These are phyloP conservation scores for Apamea epomidion DNA, from an alignment of 2,888 invertebrate genomes.

Conservation along the genomic window DNA sequence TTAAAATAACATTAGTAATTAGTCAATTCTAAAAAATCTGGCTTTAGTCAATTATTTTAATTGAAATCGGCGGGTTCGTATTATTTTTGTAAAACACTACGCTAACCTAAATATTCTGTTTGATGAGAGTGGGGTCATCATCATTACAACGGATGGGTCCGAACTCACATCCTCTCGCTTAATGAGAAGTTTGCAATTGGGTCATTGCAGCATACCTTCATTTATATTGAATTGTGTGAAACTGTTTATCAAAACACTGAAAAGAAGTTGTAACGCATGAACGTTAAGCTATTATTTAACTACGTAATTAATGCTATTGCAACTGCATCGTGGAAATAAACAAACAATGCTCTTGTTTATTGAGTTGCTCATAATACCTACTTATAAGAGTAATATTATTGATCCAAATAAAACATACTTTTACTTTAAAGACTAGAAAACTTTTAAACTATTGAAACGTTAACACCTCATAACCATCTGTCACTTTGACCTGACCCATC, in stretches of 20 bases:
- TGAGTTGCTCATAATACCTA: background rate
- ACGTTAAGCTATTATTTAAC: no score
- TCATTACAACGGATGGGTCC: background rate
- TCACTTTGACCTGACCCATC: background rate
- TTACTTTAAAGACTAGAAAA: background rate
- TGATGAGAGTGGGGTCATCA: background rate
- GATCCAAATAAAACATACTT: background rate
- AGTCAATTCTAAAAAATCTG: no score
- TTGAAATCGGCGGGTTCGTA: background rate
- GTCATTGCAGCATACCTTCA: background rate
- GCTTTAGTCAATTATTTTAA: background rate
- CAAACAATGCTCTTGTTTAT: background rate
- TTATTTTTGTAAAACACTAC: background rate
- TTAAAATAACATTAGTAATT: background rate
- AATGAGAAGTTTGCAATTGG: background rate
- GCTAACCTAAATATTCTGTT: background rate
- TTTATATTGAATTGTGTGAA: background rate
- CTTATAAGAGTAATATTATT: background rate
- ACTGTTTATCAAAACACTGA: background rate
- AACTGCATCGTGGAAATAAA: background rate
- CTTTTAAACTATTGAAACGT: background rate
- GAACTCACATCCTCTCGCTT: background rate
- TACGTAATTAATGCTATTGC: background rate
- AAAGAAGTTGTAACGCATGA: background rate
- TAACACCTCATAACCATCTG: background rate